Percentiles rank a stretch among this genome's conserved stretches.
Conservation (phyloP, 2,797 vertebrate species). For the Sus cebifrons region DNA sequence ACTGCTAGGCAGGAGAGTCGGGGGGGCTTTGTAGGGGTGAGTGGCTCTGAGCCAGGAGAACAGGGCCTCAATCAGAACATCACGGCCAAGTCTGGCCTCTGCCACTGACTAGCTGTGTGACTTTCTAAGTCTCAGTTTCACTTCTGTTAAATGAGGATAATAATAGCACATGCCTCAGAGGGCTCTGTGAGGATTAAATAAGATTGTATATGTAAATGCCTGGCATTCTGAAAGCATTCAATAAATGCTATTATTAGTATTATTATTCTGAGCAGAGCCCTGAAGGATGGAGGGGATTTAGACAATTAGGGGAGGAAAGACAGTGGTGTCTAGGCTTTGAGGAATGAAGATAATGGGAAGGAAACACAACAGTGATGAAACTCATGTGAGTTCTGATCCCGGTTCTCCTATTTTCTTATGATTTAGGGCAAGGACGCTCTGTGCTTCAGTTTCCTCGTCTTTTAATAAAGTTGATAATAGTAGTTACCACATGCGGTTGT, state of each 20-base stretch:
- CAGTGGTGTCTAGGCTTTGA: neutral
- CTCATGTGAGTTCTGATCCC: neutral
- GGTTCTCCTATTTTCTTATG: neutral
- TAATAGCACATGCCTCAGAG: neutral
- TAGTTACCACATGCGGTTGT: neutral
- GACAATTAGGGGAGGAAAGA: neutral
- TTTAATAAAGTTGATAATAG: neutral
- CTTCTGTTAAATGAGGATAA: neutral
- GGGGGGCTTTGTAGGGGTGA: neutral
- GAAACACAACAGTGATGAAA: neutral
- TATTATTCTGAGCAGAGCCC: neutral
- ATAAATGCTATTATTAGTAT: neutral
- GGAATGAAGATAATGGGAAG: neutral
- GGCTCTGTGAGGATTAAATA: neutral
- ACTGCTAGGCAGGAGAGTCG: neutral
- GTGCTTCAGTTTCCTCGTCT: neutral
- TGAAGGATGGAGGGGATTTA: neutral
- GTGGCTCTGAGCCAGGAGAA: neutral
- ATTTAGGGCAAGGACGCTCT: neutral
- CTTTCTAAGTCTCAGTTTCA: slow-evolving; percentile 44
- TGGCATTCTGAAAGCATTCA: neutral
- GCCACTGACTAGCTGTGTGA: neutral
- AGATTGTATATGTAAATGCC: neutral
- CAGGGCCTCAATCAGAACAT: neutral
- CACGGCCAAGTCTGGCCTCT: neutral